These are phyloP conservation scores for Carettochelys insculpta DNA, from an alignment of 2,113 vertebrate species.

Conservation along the genomic window DNA sequence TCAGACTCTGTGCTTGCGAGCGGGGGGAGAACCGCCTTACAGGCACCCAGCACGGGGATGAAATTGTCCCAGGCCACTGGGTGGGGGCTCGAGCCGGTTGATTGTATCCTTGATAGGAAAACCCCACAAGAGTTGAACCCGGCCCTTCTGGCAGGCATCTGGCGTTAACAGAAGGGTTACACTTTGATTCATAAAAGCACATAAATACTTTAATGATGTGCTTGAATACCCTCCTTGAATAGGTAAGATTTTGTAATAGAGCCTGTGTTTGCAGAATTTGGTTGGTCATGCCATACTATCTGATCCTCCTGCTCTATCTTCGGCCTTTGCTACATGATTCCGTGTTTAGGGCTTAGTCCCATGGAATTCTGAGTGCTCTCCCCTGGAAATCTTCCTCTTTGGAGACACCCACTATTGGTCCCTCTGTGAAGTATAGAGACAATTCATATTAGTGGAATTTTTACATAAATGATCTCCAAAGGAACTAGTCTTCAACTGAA, in stretches of 20 bases:
- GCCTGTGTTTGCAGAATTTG: background rate
- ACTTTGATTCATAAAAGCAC: background rate
- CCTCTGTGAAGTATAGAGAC: background rate
- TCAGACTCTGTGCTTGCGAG: no score
- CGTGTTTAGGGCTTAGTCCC: accelerated
- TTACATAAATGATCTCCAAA: background rate
- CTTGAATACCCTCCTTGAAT: background rate
- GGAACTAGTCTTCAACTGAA: background rate
- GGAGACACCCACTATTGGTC: background rate
- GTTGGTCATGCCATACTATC: accelerated
- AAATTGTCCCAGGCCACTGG: no score
- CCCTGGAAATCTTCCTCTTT: background rate
- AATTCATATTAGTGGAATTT: background rate
- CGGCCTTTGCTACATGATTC: accelerated
- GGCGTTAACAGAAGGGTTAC: no score
- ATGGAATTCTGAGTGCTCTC: accelerated
- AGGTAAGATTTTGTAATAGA: background rate
- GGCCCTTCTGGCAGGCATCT: no score
- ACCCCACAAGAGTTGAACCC: no score
- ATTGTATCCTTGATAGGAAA: no score
- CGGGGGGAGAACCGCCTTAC: no score
- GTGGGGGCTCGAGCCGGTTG: no score
- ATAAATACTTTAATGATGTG: background rate
- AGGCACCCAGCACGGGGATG: no score
- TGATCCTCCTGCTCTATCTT: accelerated